Evolutionary conservation across 2,888 invertebrate genomes (phyloP).

Genomic region (Mechanitis messenoides): DNA sequence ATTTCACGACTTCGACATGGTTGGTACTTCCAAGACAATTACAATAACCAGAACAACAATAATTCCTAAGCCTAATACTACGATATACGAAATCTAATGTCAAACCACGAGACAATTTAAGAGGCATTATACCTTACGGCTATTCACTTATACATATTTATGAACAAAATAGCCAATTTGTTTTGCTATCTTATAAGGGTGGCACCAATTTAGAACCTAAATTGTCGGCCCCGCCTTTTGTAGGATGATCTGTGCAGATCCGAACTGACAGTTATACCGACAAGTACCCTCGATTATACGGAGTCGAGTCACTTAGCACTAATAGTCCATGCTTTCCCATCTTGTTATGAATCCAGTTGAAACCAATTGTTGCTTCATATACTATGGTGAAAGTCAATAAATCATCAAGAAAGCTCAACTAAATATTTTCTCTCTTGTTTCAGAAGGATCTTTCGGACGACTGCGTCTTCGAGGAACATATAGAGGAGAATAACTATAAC

Average conservation of each 20-base stretch:
- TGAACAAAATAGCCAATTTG: conserved; percentile 56
- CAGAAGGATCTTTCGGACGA: conserved; percentile 90
- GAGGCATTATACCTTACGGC: conserved; percentile 56
- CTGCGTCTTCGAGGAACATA: conserved; percentile 91
- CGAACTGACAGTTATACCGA: conserved; percentile 28
- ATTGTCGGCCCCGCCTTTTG: conserved; percentile 42
- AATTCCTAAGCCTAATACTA: conserved; percentile 34
- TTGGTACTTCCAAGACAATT: conserved; percentile 52
- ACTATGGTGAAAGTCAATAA: neutral
- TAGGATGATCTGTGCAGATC: conserved; percentile 32
- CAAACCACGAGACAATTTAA: conserved; percentile 57
- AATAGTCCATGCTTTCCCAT: conserved; percentile 26
- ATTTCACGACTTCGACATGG: conserved; percentile 29
- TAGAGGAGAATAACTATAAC: conserved; percentile 90
- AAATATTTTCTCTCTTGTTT: conserved; percentile 68
- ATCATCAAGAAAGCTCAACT: neutral
- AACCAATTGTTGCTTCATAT: conserved; percentile 8
- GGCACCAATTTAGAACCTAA: conserved; percentile 47
- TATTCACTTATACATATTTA: conserved; percentile 61
- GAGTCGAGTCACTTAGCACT: conserved; percentile 18
- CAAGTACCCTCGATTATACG: conserved; percentile 20
- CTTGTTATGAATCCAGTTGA: conserved; percentile 17
- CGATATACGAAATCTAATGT: conserved; percentile 30
- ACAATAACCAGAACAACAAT: conserved; percentile 45
- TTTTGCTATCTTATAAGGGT: conserved; percentile 44